Base-by-base conservation (phyloP, 2,888 invertebrate species). In the Stictocephala bisonia region DNA sequence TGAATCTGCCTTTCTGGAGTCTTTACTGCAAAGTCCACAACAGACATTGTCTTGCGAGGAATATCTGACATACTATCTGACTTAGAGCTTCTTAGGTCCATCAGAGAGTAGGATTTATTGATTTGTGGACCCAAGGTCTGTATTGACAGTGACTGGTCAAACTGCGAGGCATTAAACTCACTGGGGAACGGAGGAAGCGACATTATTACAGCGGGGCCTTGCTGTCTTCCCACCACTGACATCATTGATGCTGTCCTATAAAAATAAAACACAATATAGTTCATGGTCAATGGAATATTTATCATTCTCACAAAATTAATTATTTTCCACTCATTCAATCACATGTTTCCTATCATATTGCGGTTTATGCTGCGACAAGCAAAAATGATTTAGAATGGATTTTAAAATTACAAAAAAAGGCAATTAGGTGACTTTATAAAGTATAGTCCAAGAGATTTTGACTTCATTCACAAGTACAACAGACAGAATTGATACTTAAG, bases 31-130 rank as follows among this genome's bases (percentile, higher is more conserved):
- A 50, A 35, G 26, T 56, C 73, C 11, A 68, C 15, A 29, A 68
- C 73, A 11, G 68, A 68, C 60, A 50, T 50, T 2, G 50, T 58
- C 48, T 60, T 44, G 44, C 73, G 50, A 27, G 67, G 50, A 50
- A 48, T 22, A n/a, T 67, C 72, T 3, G 53, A 31, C 11, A 27
- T 18, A 11, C 56, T 31, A 6, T 31, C 24, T 6, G 53, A 40
- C n/a, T 22, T 82, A 2, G 83, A 74, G 29, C 80, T 78, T 27
- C 85, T 79, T 3, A 85, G 79, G 71, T 85, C 85, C 81, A 84
- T 82, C 71, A 85, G 78, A 0, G 84, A 85, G 75, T 84, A 84
- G 0, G 84, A 78, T 76, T 84, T 83, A 77, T 83, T 84, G 24
- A 58, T 58, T n/a, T 40, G 35, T 15, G 31, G 60, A 1, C 20